phyloP scores from a whole-genome alignment of 2,113 vertebrate species.

The Pseudopipra pipra region DNA sequence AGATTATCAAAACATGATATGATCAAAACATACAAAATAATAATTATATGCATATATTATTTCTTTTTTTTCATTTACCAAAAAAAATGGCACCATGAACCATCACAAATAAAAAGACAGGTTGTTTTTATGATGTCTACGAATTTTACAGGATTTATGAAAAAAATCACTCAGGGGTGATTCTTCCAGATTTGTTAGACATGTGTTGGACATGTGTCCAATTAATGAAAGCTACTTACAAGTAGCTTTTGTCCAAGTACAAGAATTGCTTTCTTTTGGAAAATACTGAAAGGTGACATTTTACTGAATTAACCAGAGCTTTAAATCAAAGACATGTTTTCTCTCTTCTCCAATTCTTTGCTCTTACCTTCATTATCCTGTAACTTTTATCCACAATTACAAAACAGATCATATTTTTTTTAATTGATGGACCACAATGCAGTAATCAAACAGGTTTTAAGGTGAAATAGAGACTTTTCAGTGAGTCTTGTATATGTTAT shows the following conservation, averaged over 20 bases:
- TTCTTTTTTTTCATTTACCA: background rate
- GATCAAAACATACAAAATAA: background rate
- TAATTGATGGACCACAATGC: background rate
- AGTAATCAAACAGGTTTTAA: conserved; percentile 2
- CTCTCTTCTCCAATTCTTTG: background rate
- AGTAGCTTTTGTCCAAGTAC: background rate
- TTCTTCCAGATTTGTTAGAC: background rate
- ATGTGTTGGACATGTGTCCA: background rate
- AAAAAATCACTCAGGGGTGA: background rate
- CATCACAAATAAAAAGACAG: background rate
- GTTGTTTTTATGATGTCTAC: background rate
- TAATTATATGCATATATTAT: background rate
- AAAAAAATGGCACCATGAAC: background rate
- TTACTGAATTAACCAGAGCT: background rate
- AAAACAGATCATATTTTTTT: background rate
- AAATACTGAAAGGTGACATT: background rate
- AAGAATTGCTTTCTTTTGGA: background rate
- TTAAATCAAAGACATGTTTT: background rate
- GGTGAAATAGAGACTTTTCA: background rate
- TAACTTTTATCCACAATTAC: background rate
- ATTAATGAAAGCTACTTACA: background rate
- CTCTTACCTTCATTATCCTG: background rate
- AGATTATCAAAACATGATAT: background rate
- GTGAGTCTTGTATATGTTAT: background rate
- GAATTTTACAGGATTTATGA: background rate